Evolutionary conservation across 2,888 invertebrate species (phyloP), one percentile per base, ranked within the genome.

Genomic region (Orchesella flavescens): DNA sequence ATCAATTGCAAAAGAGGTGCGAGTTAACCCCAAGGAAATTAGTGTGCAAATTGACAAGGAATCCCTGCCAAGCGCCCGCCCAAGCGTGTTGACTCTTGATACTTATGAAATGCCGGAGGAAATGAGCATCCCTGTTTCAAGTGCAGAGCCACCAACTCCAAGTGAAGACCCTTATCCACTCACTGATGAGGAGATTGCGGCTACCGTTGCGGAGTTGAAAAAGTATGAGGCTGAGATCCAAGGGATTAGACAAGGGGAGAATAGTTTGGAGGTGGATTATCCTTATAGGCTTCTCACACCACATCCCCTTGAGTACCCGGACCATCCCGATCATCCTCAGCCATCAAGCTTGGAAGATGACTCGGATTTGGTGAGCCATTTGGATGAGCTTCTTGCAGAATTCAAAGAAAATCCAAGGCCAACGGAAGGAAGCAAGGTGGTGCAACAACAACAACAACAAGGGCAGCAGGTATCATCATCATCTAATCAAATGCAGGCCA

Each of bases 301-400:
- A 9, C 88, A 88, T 69, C 87, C 87, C 13, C 63, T 88, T 15
- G 88, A 88, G 53, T 88, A 86, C 66, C 88, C 88, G 21, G 87
- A 87, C 61, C 87, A 87, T 63, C 87, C 87, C 1, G 87, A 87
- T 34, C 87, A 87, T 55, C 87, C 87, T 13, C 85, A 86, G 49
- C 82, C 81, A 24, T 59, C 73, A 17, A 82, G 78, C 57, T 83
- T 79, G 43, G 83, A 85, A 55, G 81, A 81, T 19, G 82, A 82
- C 19, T 59, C 69, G 13, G 82, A 82, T 43, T 55, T 82, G 23
- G 72, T 71, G 12, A 82, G 71, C 19, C 76, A 85, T 53, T 79
- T 84, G 55, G 86, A 86, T 19, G 74, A 81, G 19, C 44, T 86
- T 3, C 34, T 78, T 13, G 84, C 81, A 3, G 81, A 81, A 24